phyloP scores from a whole-genome alignment of 2,888 invertebrate genomes.

The Lasius fuliginosus region DNA sequence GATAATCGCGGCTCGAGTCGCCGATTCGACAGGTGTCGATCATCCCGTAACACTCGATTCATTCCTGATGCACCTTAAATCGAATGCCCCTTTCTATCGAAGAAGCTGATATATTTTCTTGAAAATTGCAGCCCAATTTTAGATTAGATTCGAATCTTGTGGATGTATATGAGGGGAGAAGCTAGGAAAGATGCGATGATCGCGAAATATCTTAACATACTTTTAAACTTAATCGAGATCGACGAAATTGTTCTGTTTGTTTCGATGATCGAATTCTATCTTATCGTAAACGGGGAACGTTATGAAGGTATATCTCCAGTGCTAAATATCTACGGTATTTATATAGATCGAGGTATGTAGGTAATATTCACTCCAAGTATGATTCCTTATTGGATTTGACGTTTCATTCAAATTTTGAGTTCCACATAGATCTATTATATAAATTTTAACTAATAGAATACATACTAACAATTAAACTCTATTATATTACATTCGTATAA shows the following conservation, averaged over 20 bases:
- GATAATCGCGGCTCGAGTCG: background rate
- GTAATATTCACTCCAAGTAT: background rate
- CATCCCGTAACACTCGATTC: constrained; percentile 22
- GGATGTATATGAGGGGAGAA: background rate
- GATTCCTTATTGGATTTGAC: constrained; percentile 26
- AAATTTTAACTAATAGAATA: constrained; percentile 3
- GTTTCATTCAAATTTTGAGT: constrained; percentile 25
- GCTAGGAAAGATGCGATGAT: background rate
- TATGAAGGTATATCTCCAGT: background rate
- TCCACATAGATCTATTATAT: constrained; percentile 21
- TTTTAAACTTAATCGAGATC: constrained; percentile 10
- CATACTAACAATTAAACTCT: constrained; percentile 1
- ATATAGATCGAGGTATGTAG: background rate
- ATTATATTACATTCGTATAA: constrained; percentile 7
- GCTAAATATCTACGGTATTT: background rate
- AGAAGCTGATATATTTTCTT: background rate
- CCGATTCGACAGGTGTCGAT: constrained; percentile 44
- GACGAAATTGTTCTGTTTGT: background rate
- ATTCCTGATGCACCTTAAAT: background rate
- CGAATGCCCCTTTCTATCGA: background rate
- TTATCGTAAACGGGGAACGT: background rate
- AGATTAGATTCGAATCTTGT: constrained; percentile 14
- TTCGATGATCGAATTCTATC: background rate
- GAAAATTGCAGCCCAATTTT: background rate
- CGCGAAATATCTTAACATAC: background rate